phyloP scores from a whole-genome alignment of 2,797 vertebrate species.

The Coreius guichenoti region DNA sequence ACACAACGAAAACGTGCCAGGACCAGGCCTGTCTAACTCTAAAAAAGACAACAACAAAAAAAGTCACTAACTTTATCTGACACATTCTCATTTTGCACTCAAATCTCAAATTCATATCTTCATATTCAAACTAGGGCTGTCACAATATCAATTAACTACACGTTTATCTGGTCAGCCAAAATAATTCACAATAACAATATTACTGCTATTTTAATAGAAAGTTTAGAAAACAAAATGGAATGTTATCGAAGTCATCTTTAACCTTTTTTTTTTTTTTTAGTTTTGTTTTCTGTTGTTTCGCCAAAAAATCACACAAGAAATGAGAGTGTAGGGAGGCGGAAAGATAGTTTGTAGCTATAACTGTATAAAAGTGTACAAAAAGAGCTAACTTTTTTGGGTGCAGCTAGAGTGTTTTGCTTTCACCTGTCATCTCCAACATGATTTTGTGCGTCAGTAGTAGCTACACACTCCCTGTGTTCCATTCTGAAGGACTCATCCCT shows the following conservation, averaged over 20 bases:
- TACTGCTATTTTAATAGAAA: not conserved
- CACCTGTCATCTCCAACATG: not conserved
- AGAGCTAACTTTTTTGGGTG: not conserved
- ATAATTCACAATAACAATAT: not conserved
- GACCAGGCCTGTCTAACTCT: not conserved
- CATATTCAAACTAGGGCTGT: not conserved
- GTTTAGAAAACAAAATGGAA: too few species aligned
- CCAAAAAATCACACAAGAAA: too few species aligned
- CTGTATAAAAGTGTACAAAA: too few species aligned
- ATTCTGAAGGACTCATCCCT: not conserved
- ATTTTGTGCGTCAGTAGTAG: not conserved
- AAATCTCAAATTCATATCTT: not conserved
- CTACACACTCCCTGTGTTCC: not conserved
- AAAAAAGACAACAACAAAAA: not conserved
- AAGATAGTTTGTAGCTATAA: too few species aligned
- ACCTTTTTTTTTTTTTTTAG: too few species aligned
- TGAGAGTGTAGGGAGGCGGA: too few species aligned
- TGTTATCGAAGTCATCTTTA: too few species aligned
- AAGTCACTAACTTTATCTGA: not conserved
- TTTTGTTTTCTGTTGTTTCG: too few species aligned
- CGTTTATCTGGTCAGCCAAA: not conserved
- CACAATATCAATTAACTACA: not conserved
- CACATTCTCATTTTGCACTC: not conserved
- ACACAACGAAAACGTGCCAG: too few species aligned
- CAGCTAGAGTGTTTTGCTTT: not conserved